Conservation (phyloP, 2,888 invertebrate species). For the Cheilosia urbana region DNA sequence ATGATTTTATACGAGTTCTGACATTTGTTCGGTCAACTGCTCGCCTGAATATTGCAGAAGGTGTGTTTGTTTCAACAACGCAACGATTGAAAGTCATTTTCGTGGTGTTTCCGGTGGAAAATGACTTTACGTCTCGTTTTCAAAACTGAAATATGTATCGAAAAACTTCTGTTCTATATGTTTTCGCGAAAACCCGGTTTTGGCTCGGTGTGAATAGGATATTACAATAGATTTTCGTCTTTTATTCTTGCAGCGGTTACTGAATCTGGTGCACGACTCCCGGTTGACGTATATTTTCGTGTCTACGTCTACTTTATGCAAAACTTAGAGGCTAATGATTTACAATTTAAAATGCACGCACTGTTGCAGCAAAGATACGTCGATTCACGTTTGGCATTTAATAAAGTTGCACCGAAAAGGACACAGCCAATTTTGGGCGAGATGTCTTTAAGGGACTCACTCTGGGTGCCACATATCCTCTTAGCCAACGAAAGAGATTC, state of each 20-base stretch:
- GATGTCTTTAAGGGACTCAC: conserved; percentile 87
- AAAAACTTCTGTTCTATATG: too few species aligned
- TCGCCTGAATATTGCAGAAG: too few species aligned
- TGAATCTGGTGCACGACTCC: conserved; percentile 84
- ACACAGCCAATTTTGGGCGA: conserved; percentile 89
- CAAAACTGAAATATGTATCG: too few species aligned
- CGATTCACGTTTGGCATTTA: conserved; percentile 89
- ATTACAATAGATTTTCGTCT: too few species aligned
- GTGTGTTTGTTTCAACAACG: too few species aligned
- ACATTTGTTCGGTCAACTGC: too few species aligned
- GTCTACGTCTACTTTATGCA: conserved; percentile 93
- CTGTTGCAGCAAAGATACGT: conserved; percentile 91
- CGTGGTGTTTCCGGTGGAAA: too few species aligned
- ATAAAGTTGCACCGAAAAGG: conserved; percentile 88
- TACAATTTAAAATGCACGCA: conserved; percentile 94
- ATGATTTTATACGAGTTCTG: too few species aligned
- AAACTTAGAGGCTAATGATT: conserved; percentile 91
- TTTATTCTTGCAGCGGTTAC: conserved; percentile 77
- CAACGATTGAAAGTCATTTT: too few species aligned
- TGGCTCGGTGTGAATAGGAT: too few species aligned
- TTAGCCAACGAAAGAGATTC: conserved; percentile 91
- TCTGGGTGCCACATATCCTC: conserved; percentile 93
- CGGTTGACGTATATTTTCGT: conserved; percentile 89
- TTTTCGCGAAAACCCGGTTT: too few species aligned
- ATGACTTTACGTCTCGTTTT: too few species aligned